phyloP scores from a whole-genome alignment of 1,140 invertebrate genomes.

The Triops longicaudatus region DNA sequence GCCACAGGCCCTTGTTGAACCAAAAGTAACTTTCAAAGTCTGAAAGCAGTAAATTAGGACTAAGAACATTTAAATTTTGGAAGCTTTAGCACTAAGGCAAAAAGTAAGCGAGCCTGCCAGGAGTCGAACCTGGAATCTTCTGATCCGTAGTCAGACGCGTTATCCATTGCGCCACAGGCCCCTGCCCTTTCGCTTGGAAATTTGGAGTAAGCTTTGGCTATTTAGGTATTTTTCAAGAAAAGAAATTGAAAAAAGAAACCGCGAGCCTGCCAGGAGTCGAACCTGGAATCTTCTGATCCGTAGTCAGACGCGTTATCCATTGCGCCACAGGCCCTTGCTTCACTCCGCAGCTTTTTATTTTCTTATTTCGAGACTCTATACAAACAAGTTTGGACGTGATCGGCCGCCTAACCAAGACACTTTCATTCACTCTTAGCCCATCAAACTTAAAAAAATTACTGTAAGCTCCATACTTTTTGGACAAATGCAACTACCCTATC shows the following conservation, averaged over 20 bases:
- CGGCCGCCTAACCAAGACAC: too few species aligned
- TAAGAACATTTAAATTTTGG: too few species aligned
- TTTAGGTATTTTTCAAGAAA: background rate
- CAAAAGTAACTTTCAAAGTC: too few species aligned
- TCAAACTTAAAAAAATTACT: too few species aligned
- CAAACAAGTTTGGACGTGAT: too few species aligned
- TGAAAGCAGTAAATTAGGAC: too few species aligned
- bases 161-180: constrained; percentile 41
- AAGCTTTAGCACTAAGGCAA: constrained; percentile 16
- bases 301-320: constrained; percentile 43
- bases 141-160: constrained; percentile 43
- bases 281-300: constrained; percentile 42
- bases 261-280: constrained; percentile 40
- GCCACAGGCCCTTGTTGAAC: constrained; percentile 35
- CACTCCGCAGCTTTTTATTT: background rate
- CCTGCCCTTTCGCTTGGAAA: background rate
- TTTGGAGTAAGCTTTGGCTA: background rate
- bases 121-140: constrained; percentile 42
- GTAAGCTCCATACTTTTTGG: too few species aligned
- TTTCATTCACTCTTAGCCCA: too few species aligned
- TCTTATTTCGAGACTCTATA: too few species aligned
- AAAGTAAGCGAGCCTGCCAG: constrained; percentile 36
- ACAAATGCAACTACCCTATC: too few species aligned
- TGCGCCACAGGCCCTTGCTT: constrained; percentile 37
- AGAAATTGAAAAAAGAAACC: constrained; percentile 27